Evolutionary conservation across 2,113 vertebrate species (phyloP), one percentile per base, ranked within the genome.

Genomic region (Antennarius striatus): DNA sequence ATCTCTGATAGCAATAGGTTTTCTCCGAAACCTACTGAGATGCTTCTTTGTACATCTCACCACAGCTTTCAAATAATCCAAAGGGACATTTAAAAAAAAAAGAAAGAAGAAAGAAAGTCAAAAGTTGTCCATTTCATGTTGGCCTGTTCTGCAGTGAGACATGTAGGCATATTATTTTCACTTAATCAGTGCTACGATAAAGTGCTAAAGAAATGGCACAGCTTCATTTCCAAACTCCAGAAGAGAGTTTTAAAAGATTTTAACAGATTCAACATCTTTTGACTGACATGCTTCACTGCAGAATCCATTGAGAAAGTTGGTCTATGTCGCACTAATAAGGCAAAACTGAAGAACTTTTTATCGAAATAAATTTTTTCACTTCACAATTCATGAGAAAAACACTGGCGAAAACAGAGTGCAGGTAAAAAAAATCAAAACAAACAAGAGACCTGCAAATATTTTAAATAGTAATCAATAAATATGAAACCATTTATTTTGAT

Each of bases 391-490:
- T 36, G 32, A 36, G 32, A 36, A 36, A 36, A 36, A 43, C 5
- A 43, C 1, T 43, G 7, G 10, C 3, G 42, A 10, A 43, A 28
- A 13, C 22, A 22, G 49, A 3, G 49, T 12, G 3, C 17, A 10
- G 17, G n/a, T 50, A 9, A 3, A 10, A 51, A 22, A 22, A 22
- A 22, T 22, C 22, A 22, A 22, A 22, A 22, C 22, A 22, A 22
- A 22, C 22, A 22, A 22, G 22, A 22, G 10, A 16, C 42, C 56
- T 12, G 62, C 49, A 47, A 46, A 61, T 52, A 48, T 36, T 73
- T 81, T 71, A 71, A 85, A 84, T 71, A 71, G 49, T 58, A 11
- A 29, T 83, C 62, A 83, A 88, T 85, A 88, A 88, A 84, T 89
- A 79, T 77, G 79, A 75, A 60, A 54, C 39, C 40, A 50, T 22